Percentiles rank a stretch among this genome's conserved stretches.
Conservation (phyloP, 2,113 vertebrate genomes). For the Cyanoliseus patagonus region DNA sequence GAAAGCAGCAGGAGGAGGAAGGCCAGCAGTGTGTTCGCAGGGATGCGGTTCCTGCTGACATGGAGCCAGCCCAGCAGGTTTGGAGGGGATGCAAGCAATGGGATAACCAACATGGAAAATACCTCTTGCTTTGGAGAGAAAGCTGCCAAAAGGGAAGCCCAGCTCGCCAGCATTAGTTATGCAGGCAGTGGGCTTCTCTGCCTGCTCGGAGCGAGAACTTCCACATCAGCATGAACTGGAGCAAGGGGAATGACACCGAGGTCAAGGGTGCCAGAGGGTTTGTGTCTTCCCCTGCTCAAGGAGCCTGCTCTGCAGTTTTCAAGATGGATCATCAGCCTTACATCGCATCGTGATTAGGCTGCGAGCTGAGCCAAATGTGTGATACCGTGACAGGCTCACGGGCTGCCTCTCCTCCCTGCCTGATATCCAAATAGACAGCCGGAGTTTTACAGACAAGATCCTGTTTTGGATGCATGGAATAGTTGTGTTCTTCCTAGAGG, state of each 20-base stretch:
- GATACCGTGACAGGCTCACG: background rate
- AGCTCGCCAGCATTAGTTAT: rapidly evolving
- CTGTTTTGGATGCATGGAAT: background rate
- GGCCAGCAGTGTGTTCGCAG: background rate
- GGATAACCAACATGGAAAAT: background rate
- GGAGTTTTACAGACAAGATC: background rate
- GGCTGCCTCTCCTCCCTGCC: background rate
- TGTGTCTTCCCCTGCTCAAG: background rate
- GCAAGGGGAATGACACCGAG: rapidly evolving
- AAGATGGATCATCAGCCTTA: background rate
- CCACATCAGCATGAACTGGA: rapidly evolving
- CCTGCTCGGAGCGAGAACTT: background rate
- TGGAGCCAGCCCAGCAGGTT: background rate
- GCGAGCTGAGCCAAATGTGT: background rate
- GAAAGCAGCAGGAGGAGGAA: background rate
- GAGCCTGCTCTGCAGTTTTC: background rate
- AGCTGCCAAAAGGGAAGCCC: background rate
- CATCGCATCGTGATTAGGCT: background rate
- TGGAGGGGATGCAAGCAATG: background rate
- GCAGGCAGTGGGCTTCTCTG: background rate
- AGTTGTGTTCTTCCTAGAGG: background rate
- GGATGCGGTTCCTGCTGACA: background rate
- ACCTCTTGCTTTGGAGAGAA: background rate
- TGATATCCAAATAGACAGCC: rapidly evolving
- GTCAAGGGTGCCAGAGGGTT: background rate